phyloP scores from a whole-genome alignment of 2,888 invertebrate genomes.

The Rhopalosiphum nymphaeae region DNA sequence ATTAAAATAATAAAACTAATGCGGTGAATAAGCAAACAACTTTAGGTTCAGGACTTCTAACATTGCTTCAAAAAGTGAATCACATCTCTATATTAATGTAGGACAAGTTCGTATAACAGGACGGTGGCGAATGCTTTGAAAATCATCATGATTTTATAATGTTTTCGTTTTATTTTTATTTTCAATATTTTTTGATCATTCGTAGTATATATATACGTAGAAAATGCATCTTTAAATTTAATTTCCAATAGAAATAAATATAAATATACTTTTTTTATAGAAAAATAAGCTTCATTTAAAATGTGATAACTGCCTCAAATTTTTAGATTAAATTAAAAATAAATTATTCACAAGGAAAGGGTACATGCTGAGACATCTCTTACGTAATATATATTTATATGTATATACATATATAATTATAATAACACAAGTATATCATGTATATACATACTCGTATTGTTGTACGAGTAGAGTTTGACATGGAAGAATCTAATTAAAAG shows the following conservation, averaged over 20 bases:
- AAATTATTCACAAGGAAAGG: neutral
- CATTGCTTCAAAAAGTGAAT: neutral
- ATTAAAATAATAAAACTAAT: neutral
- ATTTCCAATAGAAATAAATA: neutral
- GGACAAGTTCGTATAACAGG: neutral
- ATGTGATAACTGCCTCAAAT: neutral
- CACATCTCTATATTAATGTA: neutral
- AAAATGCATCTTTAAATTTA: neutral
- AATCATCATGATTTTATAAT: neutral
- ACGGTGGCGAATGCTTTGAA: neutral
- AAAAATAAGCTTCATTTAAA: neutral
- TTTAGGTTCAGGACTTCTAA: neutral
- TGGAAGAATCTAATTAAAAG: constrained; percentile 49
- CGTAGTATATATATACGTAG: neutral
- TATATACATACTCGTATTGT: neutral
- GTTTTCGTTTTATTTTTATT: too few relatives aligned
- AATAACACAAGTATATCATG: neutral
- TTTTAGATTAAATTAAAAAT: neutral
- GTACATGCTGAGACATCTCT: neutral
- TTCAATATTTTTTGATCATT: neutral
- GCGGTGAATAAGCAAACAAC: neutral
- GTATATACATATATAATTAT: neutral
- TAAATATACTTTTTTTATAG: neutral
- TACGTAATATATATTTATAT: neutral
- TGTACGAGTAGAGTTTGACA: neutral